Evolutionary conservation across 2,888 invertebrate genomes (phyloP).

Genomic region (Amaurobius ferox): DNA sequence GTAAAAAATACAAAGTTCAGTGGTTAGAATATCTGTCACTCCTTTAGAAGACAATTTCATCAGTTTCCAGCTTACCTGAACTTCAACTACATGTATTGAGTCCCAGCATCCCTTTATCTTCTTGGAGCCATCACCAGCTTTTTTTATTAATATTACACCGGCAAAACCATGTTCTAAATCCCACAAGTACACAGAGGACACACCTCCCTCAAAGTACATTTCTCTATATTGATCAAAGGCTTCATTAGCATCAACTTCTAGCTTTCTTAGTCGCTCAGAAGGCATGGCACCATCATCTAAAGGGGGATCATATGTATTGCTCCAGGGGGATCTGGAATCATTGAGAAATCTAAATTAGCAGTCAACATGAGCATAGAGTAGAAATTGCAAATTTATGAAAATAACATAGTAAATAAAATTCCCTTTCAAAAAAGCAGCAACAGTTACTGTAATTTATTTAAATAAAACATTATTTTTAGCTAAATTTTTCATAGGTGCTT

Average conservation of each 20-base stretch:
- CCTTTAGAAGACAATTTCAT: no score
- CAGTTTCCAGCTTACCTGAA: conserved; percentile 81
- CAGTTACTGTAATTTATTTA: no score
- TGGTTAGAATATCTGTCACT: no score
- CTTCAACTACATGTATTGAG: conserved; percentile 99
- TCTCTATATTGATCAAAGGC: conserved; percentile 99
- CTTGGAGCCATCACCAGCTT: conserved; percentile 98
- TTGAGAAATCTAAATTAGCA: no score
- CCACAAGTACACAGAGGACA: conserved; percentile 99
- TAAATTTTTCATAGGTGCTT: no score
- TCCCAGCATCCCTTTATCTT: conserved; percentile 99
- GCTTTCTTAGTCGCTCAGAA: conserved; percentile 93
- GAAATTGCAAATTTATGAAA: no score
- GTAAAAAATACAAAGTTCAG: no score
- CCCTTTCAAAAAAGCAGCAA: no score
- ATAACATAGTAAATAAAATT: no score
- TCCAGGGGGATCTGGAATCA: conserved; percentile 96
- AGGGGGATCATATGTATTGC: conserved; percentile 98
- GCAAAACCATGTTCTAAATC: conserved; percentile 98
- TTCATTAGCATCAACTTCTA: conserved; percentile 98
- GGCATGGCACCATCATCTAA: conserved; percentile 99
- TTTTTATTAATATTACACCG: conserved; percentile 98
- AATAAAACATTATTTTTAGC: no score
- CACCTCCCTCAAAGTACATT: conserved; percentile 99
- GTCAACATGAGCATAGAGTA: no score